A percentile compares a stretch with the other conserved stretches of the same genome.
These are phyloP conservation scores for Cosmopolites sordidus DNA, from an alignment of 2,888 invertebrate species.

Conservation along the genomic window DNA sequence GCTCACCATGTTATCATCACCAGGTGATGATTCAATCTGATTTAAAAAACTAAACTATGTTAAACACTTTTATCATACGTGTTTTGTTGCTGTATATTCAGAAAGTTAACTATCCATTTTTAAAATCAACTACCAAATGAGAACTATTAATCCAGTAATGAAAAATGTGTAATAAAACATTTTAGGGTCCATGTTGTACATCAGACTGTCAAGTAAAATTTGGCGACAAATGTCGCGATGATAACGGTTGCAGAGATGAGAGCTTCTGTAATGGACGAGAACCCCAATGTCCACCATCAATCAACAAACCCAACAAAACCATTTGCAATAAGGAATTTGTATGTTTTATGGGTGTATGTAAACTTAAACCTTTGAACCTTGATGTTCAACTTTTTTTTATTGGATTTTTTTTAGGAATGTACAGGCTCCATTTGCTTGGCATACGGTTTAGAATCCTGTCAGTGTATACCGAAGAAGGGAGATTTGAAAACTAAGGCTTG, in stretches of 20 bases:
- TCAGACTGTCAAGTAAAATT: slow-evolving; percentile 78
- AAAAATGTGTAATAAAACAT: no score
- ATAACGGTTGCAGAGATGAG: slow-evolving; percentile 90
- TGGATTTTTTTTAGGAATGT: slow-evolving; percentile 66
- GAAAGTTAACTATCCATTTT: no score
- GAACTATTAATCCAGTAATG: no score
- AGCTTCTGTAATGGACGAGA: slow-evolving; percentile 87
- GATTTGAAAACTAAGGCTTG: slow-evolving; percentile 84
- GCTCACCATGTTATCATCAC: no score
- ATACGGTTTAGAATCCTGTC: slow-evolving; percentile 93
- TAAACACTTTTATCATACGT: no score
- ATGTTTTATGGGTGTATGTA: slow-evolving; percentile 89
- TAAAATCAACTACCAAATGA: no score
- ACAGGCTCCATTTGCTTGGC: slow-evolving; percentile 97
- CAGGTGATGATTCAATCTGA: no score
- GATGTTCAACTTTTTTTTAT: not conserved
- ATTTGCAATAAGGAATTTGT: slow-evolving; percentile 97
- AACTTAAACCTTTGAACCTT: not conserved
- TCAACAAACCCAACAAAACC: slow-evolving; percentile 89
- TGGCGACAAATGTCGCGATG: slow-evolving; percentile 85
- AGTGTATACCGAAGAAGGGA: slow-evolving; percentile 75
- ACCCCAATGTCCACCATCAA: slow-evolving; percentile 87
- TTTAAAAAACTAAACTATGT: no score
- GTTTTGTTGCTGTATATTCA: no score
- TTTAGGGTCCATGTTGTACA: slow-evolving; percentile 92